Percentiles rank a stretch among this genome's conserved stretches.
phyloP scores from a whole-genome alignment of 1,140 invertebrate species.

The Tribolium castaneum region DNA sequence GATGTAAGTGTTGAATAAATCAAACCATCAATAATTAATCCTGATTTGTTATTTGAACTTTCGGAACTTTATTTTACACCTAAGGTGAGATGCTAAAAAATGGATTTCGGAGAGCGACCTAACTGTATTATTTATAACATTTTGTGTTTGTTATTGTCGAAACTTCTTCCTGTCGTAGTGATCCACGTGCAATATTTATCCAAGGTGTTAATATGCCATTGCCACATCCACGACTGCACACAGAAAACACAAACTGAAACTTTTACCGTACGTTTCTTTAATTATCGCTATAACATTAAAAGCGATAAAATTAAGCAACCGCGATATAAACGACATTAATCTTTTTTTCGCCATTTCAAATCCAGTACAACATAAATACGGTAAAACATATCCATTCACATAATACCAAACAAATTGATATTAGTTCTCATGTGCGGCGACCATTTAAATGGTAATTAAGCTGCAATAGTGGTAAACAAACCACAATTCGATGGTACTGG shows the following conservation, averaged over 20 bases:
- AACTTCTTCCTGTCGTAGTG: not conserved
- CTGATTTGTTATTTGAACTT: not conserved
- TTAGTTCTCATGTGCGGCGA: not conserved
- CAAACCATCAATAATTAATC: slow-evolving; percentile 1
- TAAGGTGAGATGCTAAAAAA: not conserved
- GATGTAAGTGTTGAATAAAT: not conserved
- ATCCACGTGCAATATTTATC: slow-evolving; percentile 3
- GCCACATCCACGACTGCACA: slow-evolving; percentile 12
- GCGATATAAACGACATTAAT: slow-evolving; percentile 10
- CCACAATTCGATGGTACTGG: slow-evolving; percentile 9
- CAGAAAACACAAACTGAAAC: slow-evolving; percentile 17
- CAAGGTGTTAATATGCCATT: slow-evolving; percentile 16
- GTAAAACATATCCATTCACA: not conserved
- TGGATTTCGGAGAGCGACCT: not conserved
- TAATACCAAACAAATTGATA: slow-evolving; percentile 2
- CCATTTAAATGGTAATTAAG: slow-evolving; percentile 12
- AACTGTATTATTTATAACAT: not conserved
- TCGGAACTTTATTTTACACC: not conserved
- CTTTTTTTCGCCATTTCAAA: not conserved
- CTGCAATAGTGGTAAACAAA: slow-evolving; percentile 11
- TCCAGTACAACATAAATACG: not conserved
- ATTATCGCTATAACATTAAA: slow-evolving; percentile 29
- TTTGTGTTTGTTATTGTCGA: not conserved
- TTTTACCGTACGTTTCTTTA: slow-evolving; percentile 33
- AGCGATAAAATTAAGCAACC: slow-evolving; percentile 27